Evolutionary conservation across 2,888 invertebrate species (phyloP).

Genomic region (Eurytoma adleriae): DNA sequence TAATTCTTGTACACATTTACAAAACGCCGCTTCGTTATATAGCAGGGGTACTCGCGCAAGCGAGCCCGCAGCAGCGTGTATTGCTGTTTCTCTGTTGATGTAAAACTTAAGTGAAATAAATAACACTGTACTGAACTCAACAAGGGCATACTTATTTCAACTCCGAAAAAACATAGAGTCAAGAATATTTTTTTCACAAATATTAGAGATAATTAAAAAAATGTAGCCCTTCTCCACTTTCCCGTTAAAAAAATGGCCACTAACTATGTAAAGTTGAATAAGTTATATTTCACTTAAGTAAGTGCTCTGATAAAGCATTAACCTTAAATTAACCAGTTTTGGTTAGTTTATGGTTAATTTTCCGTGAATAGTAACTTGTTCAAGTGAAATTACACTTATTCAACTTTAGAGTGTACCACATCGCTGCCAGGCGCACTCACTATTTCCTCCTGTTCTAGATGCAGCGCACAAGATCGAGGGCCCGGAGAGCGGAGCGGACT

Average conservation of each 20-base stretch:
- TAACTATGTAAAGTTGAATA: no score
- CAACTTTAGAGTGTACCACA: no score
- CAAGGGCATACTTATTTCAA: conserved; percentile 31
- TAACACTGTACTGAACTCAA: conserved; percentile 23
- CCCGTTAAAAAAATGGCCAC: no score
- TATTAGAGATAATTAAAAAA: background rate
- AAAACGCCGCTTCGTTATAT: conserved; percentile 14
- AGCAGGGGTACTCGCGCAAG: background rate
- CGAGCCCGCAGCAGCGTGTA: conserved; percentile 1
- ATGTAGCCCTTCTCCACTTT: no score
- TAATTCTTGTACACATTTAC: conserved; percentile 11
- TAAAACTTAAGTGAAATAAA: conserved; percentile 51
- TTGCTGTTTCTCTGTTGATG: conserved; percentile 42
- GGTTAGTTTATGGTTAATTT: no score
- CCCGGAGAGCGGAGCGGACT: no score
- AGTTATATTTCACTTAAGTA: no score
- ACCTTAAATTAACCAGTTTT: no score
- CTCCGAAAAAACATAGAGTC: background rate
- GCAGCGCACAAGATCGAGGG: conserved; percentile 59
- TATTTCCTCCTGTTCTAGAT: conserved; percentile 75
- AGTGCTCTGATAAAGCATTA: no score
- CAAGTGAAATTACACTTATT: no score
- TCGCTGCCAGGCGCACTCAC: no score
- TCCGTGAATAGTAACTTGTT: no score
- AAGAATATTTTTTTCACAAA: background rate